phyloP scores from a whole-genome alignment of 2,888 invertebrate genomes.

The Drosophila siamana region DNA sequence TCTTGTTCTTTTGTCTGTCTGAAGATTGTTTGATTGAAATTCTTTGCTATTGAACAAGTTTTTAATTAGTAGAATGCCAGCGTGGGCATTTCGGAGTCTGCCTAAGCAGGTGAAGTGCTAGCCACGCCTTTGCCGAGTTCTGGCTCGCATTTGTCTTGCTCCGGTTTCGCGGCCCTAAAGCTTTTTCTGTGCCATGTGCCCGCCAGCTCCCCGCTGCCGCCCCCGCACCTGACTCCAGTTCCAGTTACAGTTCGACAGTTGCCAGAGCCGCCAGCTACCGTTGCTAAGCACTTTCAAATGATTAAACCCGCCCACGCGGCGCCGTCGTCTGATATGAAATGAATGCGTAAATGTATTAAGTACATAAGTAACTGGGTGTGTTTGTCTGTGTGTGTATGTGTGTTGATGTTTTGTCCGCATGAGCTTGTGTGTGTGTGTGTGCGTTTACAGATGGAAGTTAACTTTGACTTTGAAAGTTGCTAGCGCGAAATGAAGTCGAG shows the following conservation, averaged over 20 bases:
- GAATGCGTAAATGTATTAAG: slow-evolving; percentile 32
- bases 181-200: slow-evolving; percentile 22
- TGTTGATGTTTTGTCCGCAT: no score
- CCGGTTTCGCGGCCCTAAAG: slow-evolving; percentile 19
- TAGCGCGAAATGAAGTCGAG: slow-evolving; percentile 48
- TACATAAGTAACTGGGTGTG: background rate
- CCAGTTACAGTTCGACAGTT: background rate
- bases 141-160: slow-evolving; percentile 32
- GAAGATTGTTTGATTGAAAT: slow-evolving; percentile 42
- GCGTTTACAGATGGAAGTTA: slow-evolving; percentile 16
- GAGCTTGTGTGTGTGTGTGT: slow-evolving; percentile 2
- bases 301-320: slow-evolving; percentile 63
- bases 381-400: background rate
- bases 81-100: slow-evolving; percentile 25
- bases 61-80: slow-evolving; percentile 53
- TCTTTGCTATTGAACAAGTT: slow-evolving; percentile 40
- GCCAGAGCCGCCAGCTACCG: slow-evolving; percentile 35
- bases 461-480: slow-evolving; percentile 49
- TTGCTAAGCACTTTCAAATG: slow-evolving; percentile 65
- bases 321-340: slow-evolving; percentile 40
- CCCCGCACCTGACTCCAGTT: background rate
- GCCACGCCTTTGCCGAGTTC: slow-evolving; percentile 27
- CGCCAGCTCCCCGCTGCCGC: slow-evolving; percentile 7
- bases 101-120: slow-evolving; percentile 15
- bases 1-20: slow-evolving; percentile 21